Conservation (phyloP, 2,797 vertebrate genomes). For the Manis pentadactyla region DNA sequence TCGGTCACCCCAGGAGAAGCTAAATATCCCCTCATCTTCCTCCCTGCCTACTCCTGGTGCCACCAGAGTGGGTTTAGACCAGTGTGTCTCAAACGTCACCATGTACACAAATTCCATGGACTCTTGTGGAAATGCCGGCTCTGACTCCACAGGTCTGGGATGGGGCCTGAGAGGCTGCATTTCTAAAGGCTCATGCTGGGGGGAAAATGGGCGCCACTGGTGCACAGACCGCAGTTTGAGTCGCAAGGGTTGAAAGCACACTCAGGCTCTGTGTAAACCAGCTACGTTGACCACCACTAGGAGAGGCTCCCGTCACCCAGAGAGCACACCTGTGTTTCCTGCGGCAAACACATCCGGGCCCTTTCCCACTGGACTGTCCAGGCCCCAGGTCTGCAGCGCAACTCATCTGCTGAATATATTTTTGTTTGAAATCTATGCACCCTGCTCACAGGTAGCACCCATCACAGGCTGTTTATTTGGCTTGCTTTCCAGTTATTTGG, state of each 20-base stretch:
- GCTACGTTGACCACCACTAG: not conserved
- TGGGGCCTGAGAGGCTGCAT: not conserved
- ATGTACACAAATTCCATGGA: rapidly evolving
- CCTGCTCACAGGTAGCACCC: rapidly evolving
- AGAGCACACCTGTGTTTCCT: not conserved
- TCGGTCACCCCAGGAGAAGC: not conserved
- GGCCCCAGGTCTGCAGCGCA: not conserved
- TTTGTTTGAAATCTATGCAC: rapidly evolving
- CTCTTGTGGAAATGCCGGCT: not conserved
- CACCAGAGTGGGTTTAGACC: not conserved
- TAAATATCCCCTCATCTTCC: rapidly evolving
- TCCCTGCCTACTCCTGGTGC: not conserved
- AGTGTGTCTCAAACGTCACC: rapidly evolving
- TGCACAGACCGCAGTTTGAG: too few relatives aligned
- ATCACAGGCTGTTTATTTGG: not conserved
- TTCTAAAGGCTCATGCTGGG: not conserved
- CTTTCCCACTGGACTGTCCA: too few relatives aligned
- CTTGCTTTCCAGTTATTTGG: not conserved
- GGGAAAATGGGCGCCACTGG: rapidly evolving
- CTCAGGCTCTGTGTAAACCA: not conserved
- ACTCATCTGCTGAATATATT: too few relatives aligned
- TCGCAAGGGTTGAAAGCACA: not conserved
- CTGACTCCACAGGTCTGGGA: not conserved
- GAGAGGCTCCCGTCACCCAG: not conserved
- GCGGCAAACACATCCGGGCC: not conserved